Evolutionary conservation across 2,888 invertebrate species (phyloP).

Genomic region (Sarcophaga rosellei): DNA sequence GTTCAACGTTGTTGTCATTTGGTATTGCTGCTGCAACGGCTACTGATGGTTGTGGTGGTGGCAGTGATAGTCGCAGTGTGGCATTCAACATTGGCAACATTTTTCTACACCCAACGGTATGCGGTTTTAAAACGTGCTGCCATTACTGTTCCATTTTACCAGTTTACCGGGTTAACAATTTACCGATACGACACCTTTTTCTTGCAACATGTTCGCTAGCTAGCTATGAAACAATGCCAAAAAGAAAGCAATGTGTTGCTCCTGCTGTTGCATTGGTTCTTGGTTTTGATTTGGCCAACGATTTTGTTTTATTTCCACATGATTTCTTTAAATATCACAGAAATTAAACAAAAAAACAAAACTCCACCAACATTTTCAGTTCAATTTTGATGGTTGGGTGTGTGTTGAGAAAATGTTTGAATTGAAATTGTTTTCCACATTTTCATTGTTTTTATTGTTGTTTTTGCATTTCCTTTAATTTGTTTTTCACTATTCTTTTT

Average conservation of each 20-base stretch:
- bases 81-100: slow-evolving; percentile 47
- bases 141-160: background rate
- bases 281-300: background rate
- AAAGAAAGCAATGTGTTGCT: too few relatives aligned
- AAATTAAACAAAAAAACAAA: too few relatives aligned
- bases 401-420: slow-evolving; percentile 47
- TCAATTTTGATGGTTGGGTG: slow-evolving; percentile 53
- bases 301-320: background rate
- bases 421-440: slow-evolving; percentile 42
- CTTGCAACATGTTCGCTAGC: background rate
- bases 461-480: background rate
- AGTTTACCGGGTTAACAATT: background rate
- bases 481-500: background rate
- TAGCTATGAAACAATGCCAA: too few relatives aligned
- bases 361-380: background rate
- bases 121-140: slow-evolving; percentile 64
- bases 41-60: too few relatives aligned
- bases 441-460: background rate
- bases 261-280: too few relatives aligned
- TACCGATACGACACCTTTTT: background rate
- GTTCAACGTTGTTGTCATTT: too few relatives aligned
- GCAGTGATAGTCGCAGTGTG: too few relatives aligned
- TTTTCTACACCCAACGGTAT: slow-evolving; percentile 46
- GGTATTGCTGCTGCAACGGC: too few relatives aligned
- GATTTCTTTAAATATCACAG: background rate